Evolutionary conservation across 2,888 invertebrate species (phyloP).

Genomic region (Eustalomyia histrio): DNA sequence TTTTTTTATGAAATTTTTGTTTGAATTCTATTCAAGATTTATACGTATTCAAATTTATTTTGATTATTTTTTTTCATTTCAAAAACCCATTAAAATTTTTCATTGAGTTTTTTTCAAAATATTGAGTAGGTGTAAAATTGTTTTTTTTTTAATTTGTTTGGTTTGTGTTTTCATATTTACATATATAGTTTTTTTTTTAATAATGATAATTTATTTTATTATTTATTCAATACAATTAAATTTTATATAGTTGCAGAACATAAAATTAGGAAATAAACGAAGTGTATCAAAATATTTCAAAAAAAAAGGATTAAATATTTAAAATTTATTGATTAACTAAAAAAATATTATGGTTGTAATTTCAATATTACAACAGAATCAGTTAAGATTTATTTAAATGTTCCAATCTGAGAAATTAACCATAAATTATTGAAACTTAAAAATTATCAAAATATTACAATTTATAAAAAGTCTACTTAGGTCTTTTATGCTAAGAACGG

Average conservation of each 20-base stretch:
- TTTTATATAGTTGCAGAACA: neutral
- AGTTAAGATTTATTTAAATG: too few relatives aligned
- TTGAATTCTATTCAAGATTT: conserved; percentile 41
- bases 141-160: conserved; percentile 32
- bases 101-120: conserved; percentile 45
- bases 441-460: too few relatives aligned
- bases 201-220: conserved; percentile 59
- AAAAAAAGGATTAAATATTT: conserved; percentile 38
- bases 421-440: too few relatives aligned
- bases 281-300: conserved; percentile 44
- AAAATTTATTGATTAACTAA: conserved; percentile 35
- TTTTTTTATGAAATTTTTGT: conserved; percentile 15
- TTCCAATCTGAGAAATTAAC: too few relatives aligned
- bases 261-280: conserved; percentile 44
- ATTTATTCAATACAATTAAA: conserved; percentile 45
- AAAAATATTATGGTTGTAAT: too few relatives aligned
- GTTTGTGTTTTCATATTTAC: conserved; percentile 34
- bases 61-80: conserved; percentile 9
- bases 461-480: too few relatives aligned
- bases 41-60: conserved; percentile 40
- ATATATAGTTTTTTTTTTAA: conserved; percentile 26
- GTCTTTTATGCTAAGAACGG: too few relatives aligned
- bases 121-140: conserved; percentile 58
- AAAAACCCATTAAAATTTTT: conserved; percentile 63
- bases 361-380: too few relatives aligned